Percentiles rank a stretch among this genome's conserved stretches.
Conservation (phyloP, 2,888 invertebrate species). For the Dinocampus coccinellae region DNA sequence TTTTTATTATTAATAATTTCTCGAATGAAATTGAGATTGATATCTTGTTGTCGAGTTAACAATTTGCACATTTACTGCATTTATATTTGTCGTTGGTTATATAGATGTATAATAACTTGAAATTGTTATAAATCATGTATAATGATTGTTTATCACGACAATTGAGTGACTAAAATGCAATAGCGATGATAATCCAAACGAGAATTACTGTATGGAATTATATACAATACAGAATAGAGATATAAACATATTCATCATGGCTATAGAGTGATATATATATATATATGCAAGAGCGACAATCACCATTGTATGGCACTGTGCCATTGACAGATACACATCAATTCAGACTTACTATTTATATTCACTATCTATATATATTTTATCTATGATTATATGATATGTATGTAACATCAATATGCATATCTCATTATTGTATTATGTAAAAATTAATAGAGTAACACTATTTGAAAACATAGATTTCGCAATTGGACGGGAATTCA, state of each 20-base stretch:
- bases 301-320: constrained; percentile 1
- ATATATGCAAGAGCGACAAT: constrained; percentile 2
- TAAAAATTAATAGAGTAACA: no score
- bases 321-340: neutral
- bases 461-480: no score
- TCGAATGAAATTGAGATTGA: neutral
- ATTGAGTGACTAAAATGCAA: constrained; percentile 24
- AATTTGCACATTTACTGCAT: no score
- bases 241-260: neutral
- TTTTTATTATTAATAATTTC: no score
- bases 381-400: neutral
- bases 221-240: neutral
- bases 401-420: no score
- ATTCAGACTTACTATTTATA: no score
- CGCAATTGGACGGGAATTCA: no score
- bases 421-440: no score
- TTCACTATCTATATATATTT: neutral
- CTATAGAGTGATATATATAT: neutral
- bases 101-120: constrained; percentile 22
- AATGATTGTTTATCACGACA: constrained; percentile 19
- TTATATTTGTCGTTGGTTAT: no score
- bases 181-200: neutral
- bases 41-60: no score
- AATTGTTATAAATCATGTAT: constrained; percentile 23
- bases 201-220: neutral